Base-by-base conservation (phyloP, 2,888 invertebrate species). In the Seira sanloemensis region DNA sequence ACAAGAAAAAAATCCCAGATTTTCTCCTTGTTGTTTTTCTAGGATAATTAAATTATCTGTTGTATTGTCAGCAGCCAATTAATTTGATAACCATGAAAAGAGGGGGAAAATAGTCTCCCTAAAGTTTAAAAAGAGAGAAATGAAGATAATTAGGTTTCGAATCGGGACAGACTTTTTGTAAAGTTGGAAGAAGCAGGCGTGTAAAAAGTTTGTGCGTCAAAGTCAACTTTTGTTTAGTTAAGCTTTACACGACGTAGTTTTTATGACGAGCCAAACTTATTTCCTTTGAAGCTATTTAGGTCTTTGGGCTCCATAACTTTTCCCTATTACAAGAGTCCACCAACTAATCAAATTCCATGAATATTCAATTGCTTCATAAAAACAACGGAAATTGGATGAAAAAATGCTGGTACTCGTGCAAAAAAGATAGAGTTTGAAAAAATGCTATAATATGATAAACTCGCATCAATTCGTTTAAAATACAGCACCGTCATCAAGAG, bases 51-150 rank as follows among this genome's bases (percentile, higher is more conserved):
- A 62, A 62, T 62, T 62, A 62, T 46, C 37, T 37, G 62, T 27
- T 46, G 46, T 65, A 71, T 65, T 78, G 78, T 78, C 71, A 78
- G 23, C 78, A 78, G 62, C 54, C 78, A 78, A 71, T 78, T 78
- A 78, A 71, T 78, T 78, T 78, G 24, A 62, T 46, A 37, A 62
- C 26, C 27, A 27, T 46, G 24, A 37, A 27, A 65, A 62, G 21
- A 75, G 65, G n/a, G n/a, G n/a, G n/a, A n/a, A 62, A 62, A 62
- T 23, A 66, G 23, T 26, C 26, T 26, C 19, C 23, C 37, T 66
- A 62, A 25, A 65, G 62, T 12, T 18, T 37, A 16, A 23, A 66
- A 75, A 62, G n/a, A 21, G 62, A 23, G 37, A 62, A 9, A 62
- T 23, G 21, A 21, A 21, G 62, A 21, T 62, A 62, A 62, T 62